Base-by-base conservation (phyloP, 2,113 vertebrate genomes). In the Glaucomys volans region DNA sequence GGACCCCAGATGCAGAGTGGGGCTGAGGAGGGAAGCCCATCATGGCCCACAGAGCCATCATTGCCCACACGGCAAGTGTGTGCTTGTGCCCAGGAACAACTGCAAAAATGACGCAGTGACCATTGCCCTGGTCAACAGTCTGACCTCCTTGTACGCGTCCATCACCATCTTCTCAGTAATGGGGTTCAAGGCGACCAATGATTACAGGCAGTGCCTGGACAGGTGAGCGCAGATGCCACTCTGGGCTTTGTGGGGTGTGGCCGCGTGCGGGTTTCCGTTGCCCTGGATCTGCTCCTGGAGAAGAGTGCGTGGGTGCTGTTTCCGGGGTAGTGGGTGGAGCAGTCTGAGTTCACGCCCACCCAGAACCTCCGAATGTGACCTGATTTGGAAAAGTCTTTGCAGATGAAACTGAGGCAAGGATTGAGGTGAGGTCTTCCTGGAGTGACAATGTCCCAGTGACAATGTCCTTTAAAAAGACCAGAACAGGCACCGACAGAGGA, bases 91-190 rank as follows among this genome's bases (percentile, higher is more conserved):
- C 96, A 99, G 99, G 97, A 99, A 99, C 94, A 97, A 99, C 97
- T 99, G 99, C 64, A 98, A 99, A 97, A 98, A 98, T 93, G 99
- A 99, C 11, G 99, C 99, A 3, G 62, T 99, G 96, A 64, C 97
- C 11, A 99, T 99, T 5, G 99, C 99, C 80, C 16, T 99, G 83
- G 99, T 99, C 82, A 99, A 99, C 97, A 99, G 99, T 18, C 47
- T 98, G 66, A 99, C 99, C 1, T 99, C 99, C 7, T 96, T 99
- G 71, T 99, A 99, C 0, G 99, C 99, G 13, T 99, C 99, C 96
- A 98, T 99, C 24, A 98, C 99, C 2, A 97, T 99, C 71, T 99
- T 99, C 97, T 98, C 99, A 64, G 98, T 99, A 95, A 96, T 99
- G 98, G 99, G 99, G 0, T 99, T 99, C 97, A 99, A 99, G 98